Percentiles rank a stretch among this genome's conserved stretches.
Evolutionary conservation across 2,797 vertebrate genomes (phyloP).

Genomic region (Sparidentex hasta): DNA sequence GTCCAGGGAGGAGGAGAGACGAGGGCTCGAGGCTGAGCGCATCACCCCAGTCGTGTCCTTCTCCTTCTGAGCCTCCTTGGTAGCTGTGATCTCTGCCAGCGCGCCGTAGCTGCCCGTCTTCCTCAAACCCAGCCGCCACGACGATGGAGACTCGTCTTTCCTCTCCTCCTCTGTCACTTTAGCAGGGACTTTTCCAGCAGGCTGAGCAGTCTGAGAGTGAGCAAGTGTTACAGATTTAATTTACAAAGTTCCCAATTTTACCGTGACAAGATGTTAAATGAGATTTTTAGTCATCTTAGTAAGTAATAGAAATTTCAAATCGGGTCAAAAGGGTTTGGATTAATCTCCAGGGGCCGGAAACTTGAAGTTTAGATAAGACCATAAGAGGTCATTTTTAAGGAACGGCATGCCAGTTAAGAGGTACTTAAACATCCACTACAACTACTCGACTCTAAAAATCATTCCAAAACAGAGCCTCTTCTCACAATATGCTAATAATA

Average conservation of each 20-base stretch:
- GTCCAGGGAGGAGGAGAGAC: constrained; percentile 95
- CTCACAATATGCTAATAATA: background rate
- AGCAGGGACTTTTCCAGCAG: constrained; percentile 89
- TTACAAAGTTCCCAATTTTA: background rate
- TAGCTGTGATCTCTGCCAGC: constrained; percentile 96
- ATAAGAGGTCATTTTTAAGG: constrained; percentile 6
- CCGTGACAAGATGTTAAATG: background rate
- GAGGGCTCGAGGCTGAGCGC: constrained; percentile 98
- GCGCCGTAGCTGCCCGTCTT: constrained; percentile 99
- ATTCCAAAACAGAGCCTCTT: constrained; percentile 11
- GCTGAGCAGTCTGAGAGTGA: constrained; percentile 59
- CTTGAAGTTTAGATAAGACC: constrained; percentile 18
- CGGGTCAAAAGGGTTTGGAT: constrained; percentile 41
- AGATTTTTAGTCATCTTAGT: constrained; percentile 45
- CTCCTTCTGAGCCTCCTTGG: constrained; percentile 97
- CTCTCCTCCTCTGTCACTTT: constrained; percentile 92
- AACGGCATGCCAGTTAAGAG: constrained; percentile 59
- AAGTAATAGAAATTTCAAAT: constrained; percentile 47
- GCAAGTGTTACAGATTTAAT: background rate
- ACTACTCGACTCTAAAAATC: background rate
- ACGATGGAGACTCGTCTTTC: constrained; percentile 97
- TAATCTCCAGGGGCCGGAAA: constrained; percentile 35
- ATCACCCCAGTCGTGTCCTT: constrained; percentile 95
- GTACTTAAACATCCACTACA: constrained; percentile 4
- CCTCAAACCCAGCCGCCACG: constrained; percentile 94